These are phyloP conservation scores for Eulemur macaco DNA, from an alignment of 2,113 vertebrate genomes.

Conservation along the genomic window DNA sequence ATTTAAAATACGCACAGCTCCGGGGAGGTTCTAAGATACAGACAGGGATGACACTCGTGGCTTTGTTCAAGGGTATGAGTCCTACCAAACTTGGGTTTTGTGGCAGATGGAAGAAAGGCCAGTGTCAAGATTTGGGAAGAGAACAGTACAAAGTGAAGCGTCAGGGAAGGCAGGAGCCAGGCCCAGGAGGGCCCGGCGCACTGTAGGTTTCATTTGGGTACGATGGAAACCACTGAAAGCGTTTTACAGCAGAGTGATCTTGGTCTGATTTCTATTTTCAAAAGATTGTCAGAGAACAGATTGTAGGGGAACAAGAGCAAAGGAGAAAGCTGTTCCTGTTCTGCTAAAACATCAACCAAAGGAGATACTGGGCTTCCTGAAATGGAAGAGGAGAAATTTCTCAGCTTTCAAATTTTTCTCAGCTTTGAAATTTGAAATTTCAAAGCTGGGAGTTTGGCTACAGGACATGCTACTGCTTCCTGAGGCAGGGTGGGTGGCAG, in stretches of 20 bases:
- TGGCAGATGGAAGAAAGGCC: neutral
- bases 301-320: neutral
- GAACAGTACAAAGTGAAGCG: neutral
- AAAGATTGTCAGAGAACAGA: neutral
- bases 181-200: neutral
- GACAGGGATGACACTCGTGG: neutral
- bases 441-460: neutral
- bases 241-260: neutral
- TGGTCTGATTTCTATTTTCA: neutral
- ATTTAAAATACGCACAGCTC: neutral
- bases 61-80: neutral
- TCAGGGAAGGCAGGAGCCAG: neutral
- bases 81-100: neutral
- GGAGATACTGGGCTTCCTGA: neutral
- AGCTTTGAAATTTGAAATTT: too few relatives aligned
- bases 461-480: too few relatives aligned
- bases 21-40: neutral
- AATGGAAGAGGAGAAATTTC: too few relatives aligned
- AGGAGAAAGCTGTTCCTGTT: neutral
- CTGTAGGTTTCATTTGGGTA: neutral
- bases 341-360: neutral
- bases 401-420: too few relatives aligned
- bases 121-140: neutral
- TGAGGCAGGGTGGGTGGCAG: neutral
- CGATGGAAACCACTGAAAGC: neutral